phyloP scores from a whole-genome alignment of 2,797 vertebrate genomes.

The Valencia hispanica region DNA sequence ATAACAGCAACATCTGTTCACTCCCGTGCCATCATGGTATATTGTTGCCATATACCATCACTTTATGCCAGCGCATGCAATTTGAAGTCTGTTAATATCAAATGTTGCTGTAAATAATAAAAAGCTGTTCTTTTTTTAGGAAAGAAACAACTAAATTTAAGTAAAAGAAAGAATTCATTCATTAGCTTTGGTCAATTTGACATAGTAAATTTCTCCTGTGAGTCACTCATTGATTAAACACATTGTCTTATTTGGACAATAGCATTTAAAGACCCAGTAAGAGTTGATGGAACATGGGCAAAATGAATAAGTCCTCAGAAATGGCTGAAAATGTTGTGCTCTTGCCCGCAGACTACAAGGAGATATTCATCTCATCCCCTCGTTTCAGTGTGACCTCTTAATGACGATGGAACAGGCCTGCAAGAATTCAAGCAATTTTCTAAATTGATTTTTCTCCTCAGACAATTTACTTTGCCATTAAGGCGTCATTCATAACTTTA shows the following conservation, averaged over 20 bases:
- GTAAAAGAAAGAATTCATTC: slow-evolving; percentile 19
- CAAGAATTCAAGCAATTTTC: slow-evolving; percentile 81
- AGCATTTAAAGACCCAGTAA: slow-evolving; percentile 24
- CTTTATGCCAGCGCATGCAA: slow-evolving; percentile 7
- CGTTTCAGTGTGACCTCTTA: slow-evolving; percentile 70
- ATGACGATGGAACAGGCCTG: slow-evolving; percentile 74
- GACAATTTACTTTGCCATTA: slow-evolving; percentile 76
- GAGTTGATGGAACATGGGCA: slow-evolving; percentile 37
- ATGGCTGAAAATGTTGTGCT: slow-evolving; percentile 37
- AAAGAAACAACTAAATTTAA: slow-evolving; percentile 13
- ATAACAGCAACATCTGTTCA: slow-evolving; percentile 57
- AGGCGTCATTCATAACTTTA: slow-evolving; percentile 72
- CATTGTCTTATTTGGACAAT: slow-evolving; percentile 12
- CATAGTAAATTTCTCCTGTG: slow-evolving; percentile 25
- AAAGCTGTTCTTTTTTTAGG: neutral
- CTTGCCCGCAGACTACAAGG: slow-evolving; percentile 51
- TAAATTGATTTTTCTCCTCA: slow-evolving; percentile 80
- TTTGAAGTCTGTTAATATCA: neutral
- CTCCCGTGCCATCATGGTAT: too few species aligned
- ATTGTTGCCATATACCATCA: slow-evolving; percentile 15
- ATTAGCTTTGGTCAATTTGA: slow-evolving; percentile 12
- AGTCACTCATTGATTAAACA: slow-evolving; percentile 35
- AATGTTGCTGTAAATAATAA: neutral
- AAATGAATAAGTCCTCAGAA: slow-evolving; percentile 59
- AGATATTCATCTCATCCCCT: slow-evolving; percentile 59